Evolutionary conservation across 2,888 invertebrate genomes (phyloP).

Genomic region (Campopleginae sp.): DNA sequence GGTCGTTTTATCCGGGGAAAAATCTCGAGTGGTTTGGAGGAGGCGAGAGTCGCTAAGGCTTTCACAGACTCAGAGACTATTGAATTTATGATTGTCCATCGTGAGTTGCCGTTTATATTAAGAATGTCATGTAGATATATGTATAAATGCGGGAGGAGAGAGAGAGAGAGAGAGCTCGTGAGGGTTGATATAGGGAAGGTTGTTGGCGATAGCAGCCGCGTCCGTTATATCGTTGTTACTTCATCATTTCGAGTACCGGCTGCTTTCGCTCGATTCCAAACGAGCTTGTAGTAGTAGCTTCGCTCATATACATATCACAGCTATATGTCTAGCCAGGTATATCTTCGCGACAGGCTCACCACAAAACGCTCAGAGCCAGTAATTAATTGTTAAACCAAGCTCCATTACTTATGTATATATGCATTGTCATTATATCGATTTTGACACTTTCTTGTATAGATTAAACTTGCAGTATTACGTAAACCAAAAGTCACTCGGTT

Average conservation of each 20-base stretch:
- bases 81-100: constrained; percentile 60
- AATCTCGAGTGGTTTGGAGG: constrained; percentile 7
- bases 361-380: constrained; percentile 41
- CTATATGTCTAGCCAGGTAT: background rate
- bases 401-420: constrained; percentile 19
- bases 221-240: constrained; percentile 64
- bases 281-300: constrained; percentile 20
- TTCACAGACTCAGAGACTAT: constrained; percentile 18
- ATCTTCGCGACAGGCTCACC: constrained; percentile 48
- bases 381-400: constrained; percentile 64
- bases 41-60: background rate
- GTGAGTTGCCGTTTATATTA: constrained; percentile 43
- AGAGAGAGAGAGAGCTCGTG: constrained; percentile 26
- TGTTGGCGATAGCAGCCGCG: constrained; percentile 45
- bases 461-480: constrained; percentile 23
- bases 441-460: constrained; percentile 20
- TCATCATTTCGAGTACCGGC: constrained; percentile 64
- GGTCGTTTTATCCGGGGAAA: background rate
- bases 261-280: constrained; percentile 60
- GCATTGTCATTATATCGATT: constrained; percentile 28
- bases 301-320: background rate
- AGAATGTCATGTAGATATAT: constrained; percentile 16
- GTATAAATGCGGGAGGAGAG: background rate
- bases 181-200: constrained; percentile 41
- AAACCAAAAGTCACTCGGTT: no score